These are phyloP conservation scores for Melolontha melolontha DNA, from an alignment of 2,888 invertebrate species.

Conservation along the genomic window DNA sequence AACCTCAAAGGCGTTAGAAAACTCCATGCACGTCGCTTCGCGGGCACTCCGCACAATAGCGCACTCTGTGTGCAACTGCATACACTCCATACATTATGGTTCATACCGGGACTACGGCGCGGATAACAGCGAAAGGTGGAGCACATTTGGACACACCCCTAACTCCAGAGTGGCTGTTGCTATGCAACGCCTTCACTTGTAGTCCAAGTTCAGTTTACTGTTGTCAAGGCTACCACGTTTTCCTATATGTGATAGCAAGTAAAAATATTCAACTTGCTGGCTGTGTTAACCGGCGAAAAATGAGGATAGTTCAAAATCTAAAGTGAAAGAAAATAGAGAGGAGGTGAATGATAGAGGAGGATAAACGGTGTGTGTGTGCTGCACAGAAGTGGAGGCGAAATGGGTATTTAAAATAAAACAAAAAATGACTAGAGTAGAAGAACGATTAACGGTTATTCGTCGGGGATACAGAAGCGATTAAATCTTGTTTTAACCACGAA, in stretches of 20 bases:
- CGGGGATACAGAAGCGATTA: too few relatives aligned
- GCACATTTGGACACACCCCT: constrained; percentile 43
- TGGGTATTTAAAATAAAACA: too few relatives aligned
- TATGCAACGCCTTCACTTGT: constrained; percentile 47
- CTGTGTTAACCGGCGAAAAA: too few relatives aligned
- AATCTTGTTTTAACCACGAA: too few relatives aligned
- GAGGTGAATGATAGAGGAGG: too few relatives aligned
- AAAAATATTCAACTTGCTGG: too few relatives aligned
- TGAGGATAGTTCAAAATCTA: too few relatives aligned
- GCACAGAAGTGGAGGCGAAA: too few relatives aligned
- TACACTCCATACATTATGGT: constrained; percentile 19
- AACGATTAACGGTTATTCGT: constrained; percentile 8
- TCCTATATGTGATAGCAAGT: constrained; percentile 3
- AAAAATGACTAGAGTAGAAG: too few relatives aligned
- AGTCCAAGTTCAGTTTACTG: constrained; percentile 25
- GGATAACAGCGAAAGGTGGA: constrained; percentile 17
- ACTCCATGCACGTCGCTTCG: constrained; percentile 4
- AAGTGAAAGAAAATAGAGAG: too few relatives aligned
- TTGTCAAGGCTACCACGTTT: constrained; percentile 41
- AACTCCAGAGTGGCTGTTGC: constrained; percentile 49
- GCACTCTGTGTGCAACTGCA: constrained; percentile 32
- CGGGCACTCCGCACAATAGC: constrained; percentile 27
- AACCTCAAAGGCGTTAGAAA: constrained; percentile 24
- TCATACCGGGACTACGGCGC: constrained; percentile 20
- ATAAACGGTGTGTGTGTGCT: too few relatives aligned